phyloP scores from a whole-genome alignment of 2,113 vertebrate species.

The Mirounga angustirostris region DNA sequence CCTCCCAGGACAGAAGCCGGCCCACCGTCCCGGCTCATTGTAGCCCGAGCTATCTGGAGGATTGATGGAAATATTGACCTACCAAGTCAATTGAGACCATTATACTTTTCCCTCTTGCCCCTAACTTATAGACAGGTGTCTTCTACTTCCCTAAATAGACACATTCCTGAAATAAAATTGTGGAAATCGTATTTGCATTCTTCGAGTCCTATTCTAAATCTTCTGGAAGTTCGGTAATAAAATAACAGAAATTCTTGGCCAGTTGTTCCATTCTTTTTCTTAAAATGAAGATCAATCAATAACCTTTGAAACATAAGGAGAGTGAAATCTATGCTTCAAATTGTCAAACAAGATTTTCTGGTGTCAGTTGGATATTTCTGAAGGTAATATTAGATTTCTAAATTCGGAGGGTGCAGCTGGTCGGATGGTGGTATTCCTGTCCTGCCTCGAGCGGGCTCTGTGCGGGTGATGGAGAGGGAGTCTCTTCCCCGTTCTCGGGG shows the following conservation, averaged over 20 bases:
- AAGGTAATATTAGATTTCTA: neutral
- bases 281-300: neutral
- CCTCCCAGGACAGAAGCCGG: neutral
- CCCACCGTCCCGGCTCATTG: accelerated
- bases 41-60: neutral
- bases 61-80: neutral
- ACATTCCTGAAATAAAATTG: neutral
- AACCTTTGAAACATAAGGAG: neutral
- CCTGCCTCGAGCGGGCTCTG: neutral
- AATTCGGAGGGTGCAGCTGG: neutral
- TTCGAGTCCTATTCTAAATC: neutral
- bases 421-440: accelerated
- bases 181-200: neutral
- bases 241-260: neutral
- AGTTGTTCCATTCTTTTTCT: neutral
- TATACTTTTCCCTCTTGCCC: neutral
- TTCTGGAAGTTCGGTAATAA: neutral
- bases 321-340: neutral
- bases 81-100: neutral
- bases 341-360: neutral
- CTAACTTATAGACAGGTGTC: neutral
- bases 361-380: neutral
- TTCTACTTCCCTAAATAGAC: neutral
- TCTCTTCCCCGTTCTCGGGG: neutral
- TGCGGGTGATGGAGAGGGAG: neutral